phyloP scores from a whole-genome alignment of 2,113 vertebrate species.

The Scopus umbretta region DNA sequence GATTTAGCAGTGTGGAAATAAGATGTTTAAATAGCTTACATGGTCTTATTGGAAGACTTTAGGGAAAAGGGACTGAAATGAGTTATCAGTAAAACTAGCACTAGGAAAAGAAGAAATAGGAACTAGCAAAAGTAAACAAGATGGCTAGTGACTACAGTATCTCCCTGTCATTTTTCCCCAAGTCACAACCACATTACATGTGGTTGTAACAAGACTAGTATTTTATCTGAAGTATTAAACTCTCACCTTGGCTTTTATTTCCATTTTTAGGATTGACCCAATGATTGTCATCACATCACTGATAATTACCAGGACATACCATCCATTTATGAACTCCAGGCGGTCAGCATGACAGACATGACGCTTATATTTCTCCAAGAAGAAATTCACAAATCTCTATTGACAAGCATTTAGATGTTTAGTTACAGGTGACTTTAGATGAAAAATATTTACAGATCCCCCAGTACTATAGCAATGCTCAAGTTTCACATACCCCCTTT shows the following conservation, averaged over 20 bases:
- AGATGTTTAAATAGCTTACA: neutral
- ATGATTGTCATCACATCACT: conserved; percentile 90
- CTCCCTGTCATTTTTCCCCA: neutral
- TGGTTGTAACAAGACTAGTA: neutral
- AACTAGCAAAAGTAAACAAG: neutral
- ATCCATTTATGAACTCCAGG: conserved; percentile 89
- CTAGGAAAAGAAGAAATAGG: neutral
- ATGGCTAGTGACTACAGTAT: neutral
- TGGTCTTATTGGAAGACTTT: neutral
- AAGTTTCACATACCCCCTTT: neutral
- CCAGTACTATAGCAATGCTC: neutral
- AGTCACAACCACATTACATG: neutral
- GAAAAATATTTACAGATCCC: neutral
- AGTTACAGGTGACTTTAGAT: neutral
- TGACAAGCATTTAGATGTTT: conserved; percentile 35
- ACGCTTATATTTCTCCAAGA: conserved; percentile 81
- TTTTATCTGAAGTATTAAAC: neutral
- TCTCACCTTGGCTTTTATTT: conserved; percentile 94
- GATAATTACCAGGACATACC: conserved; percentile 90
- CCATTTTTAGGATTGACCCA: conserved; percentile 95
- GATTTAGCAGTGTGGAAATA: neutral
- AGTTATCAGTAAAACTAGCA: neutral
- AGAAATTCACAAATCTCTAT: conserved; percentile 87
- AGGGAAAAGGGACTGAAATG: neutral
- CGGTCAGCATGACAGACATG: conserved; percentile 79